Conservation (phyloP, 2,888 invertebrate species). For the Chrysina gloriosa region DNA sequence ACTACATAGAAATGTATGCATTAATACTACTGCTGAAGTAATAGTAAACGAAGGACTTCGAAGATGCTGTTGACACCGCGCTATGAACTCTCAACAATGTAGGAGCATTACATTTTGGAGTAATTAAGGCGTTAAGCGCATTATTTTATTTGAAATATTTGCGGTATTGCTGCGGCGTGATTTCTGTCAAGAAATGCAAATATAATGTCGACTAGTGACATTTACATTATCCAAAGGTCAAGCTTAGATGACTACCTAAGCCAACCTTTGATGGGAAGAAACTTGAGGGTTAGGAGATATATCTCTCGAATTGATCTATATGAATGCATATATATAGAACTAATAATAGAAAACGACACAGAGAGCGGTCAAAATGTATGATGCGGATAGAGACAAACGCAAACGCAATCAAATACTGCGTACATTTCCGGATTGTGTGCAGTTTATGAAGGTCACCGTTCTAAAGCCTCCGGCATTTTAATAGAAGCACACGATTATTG, state of each 20-base stretch:
- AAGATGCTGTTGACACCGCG: not conserved
- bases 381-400: conserved; percentile 24
- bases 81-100: not conserved
- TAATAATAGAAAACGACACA: conserved; percentile 20
- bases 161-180: conserved; percentile 15
- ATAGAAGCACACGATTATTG: conserved; percentile 46
- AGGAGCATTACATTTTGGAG: not conserved
- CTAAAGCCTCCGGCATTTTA: conserved; percentile 59
- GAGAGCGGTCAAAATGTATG: conserved; percentile 33
- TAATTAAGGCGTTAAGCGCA: not conserved
- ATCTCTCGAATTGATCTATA: conserved; percentile 11
- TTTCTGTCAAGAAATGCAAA: conserved; percentile 54
- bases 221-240: conserved; percentile 58
- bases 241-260: conserved; percentile 54
- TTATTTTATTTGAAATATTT: not conserved
- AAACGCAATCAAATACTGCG: conserved; percentile 44
- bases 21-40: conserved; percentile 1
- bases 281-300: conserved; percentile 42
- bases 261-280: conserved; percentile 47
- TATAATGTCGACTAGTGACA: conserved; percentile 63
- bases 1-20: not conserved
- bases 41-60: not conserved
- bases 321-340: not conserved
- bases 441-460: conserved; percentile 60
- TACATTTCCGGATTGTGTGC: conserved; percentile 60